A percentile compares a stretch with the other conserved stretches of the same genome.
phyloP scores from a whole-genome alignment of 2,113 vertebrate species.

The Antechinus flavipes region DNA sequence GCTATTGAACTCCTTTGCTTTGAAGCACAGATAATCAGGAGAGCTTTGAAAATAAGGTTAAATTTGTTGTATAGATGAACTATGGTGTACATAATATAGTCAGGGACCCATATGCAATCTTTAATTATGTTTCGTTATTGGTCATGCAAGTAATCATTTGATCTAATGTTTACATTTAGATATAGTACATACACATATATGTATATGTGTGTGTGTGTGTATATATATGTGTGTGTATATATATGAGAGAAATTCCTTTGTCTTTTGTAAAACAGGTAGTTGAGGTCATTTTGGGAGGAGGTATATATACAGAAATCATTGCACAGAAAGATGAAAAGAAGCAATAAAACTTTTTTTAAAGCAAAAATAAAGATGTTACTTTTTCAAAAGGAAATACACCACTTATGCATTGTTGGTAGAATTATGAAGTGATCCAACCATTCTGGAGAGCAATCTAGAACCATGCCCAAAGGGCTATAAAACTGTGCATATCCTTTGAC shows the following conservation, averaged over 20 bases:
- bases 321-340: background rate
- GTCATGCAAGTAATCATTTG: background rate
- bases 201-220: background rate
- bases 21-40: background rate
- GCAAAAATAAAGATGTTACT: background rate
- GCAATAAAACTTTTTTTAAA: background rate
- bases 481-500: too few relatives aligned
- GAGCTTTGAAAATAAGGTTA: background rate
- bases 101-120: background rate
- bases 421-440: too few relatives aligned
- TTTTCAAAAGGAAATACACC: too few relatives aligned
- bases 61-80: background rate
- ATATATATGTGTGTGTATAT: rapidly evolving
- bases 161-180: background rate
- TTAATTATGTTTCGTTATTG: background rate
- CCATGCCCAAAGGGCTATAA: too few relatives aligned
- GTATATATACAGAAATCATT: background rate
- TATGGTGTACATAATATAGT: background rate
- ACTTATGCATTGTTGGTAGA: too few relatives aligned
- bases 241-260: background rate
- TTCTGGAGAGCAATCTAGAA: too few relatives aligned
- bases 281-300: background rate
- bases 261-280: background rate
- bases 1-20: background rate
- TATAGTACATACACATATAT: background rate